Evolutionary conservation across 2,113 vertebrate species (phyloP).

Genomic region (Crotophaga sulcirostris): DNA sequence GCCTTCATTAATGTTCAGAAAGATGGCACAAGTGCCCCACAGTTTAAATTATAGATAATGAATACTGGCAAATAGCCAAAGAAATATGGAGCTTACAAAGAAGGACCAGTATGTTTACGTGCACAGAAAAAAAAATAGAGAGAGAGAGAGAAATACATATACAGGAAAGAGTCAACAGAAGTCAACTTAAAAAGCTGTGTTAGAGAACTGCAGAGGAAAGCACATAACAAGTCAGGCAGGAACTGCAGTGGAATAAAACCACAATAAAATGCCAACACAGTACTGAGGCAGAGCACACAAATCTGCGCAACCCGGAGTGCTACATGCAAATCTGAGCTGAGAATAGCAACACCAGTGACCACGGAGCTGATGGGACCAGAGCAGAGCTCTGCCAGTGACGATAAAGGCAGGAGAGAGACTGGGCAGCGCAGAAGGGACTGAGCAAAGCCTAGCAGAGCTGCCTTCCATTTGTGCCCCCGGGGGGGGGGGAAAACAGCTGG

Average conservation of each 20-base stretch:
- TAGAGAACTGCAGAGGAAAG: slow-evolving; percentile 52
- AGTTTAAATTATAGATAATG: not conserved
- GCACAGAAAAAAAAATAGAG: not conserved
- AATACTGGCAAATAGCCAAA: not conserved
- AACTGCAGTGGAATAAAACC: slow-evolving; percentile 56
- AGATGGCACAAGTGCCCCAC: not conserved
- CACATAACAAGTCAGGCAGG: slow-evolving; percentile 52
- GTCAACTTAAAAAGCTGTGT: slow-evolving; percentile 36
- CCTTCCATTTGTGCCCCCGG: not conserved
- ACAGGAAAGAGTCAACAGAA: not conserved
- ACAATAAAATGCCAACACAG: slow-evolving; percentile 56
- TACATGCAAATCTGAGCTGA: slow-evolving; percentile 40
- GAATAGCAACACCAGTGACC: slow-evolving; percentile 43
- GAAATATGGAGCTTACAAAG: not conserved
- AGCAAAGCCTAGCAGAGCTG: slow-evolving; percentile 2
- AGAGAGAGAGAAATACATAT: not conserved
- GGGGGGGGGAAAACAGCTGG: not conserved
- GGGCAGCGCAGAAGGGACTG: not conserved
- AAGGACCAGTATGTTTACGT: not conserved
- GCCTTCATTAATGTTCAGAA: not conserved
- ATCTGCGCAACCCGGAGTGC: not conserved
- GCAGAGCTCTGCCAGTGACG: not conserved
- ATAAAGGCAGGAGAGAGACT: not conserved
- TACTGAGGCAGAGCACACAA: slow-evolving; percentile 24
- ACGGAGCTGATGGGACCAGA: not conserved